A percentile compares a stretch with the other conserved stretches of the same genome.
phyloP scores from a whole-genome alignment of 2,888 invertebrate genomes.

The Limnephilus auricula region DNA sequence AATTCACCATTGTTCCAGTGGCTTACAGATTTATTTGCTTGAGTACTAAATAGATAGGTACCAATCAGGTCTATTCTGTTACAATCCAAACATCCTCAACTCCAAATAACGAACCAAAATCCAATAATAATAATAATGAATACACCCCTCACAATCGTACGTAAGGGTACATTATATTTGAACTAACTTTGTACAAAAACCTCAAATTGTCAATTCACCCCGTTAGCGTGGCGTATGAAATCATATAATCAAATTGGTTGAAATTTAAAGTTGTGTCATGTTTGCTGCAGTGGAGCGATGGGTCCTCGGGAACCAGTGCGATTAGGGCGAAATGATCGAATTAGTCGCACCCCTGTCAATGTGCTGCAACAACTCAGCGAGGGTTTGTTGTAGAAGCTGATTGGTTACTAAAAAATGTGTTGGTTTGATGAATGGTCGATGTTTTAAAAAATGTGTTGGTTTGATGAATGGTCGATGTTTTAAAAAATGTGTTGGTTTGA shows the following conservation, averaged over 20 bases:
- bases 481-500: too few relatives aligned
- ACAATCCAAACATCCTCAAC: constrained; percentile 16
- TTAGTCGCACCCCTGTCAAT: constrained; percentile 49
- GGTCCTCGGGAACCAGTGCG: constrained; percentile 8
- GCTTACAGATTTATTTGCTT: neutral
- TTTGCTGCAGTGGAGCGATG: constrained; percentile 43
- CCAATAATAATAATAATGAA: neutral
- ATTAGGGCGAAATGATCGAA: constrained; percentile 56
- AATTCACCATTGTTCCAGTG: neutral
- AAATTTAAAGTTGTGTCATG: constrained; percentile 54
- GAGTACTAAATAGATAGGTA: neutral
- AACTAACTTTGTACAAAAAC: constrained; percentile 4
- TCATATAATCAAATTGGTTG: constrained; percentile 48
- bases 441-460: too few relatives aligned
- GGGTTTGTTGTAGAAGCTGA: neutral
- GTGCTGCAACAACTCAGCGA: neutral
- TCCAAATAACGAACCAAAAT: neutral
- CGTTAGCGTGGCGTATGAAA: constrained; percentile 22
- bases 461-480: too few relatives aligned
- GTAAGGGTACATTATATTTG: neutral
- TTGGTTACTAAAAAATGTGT: neutral
- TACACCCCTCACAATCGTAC: neutral
- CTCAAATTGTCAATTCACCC: constrained; percentile 47
- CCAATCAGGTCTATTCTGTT: constrained; percentile 19
- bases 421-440: too few relatives aligned